phyloP scores from a whole-genome alignment of 2,888 invertebrate species.

The Alcis repandata region DNA sequence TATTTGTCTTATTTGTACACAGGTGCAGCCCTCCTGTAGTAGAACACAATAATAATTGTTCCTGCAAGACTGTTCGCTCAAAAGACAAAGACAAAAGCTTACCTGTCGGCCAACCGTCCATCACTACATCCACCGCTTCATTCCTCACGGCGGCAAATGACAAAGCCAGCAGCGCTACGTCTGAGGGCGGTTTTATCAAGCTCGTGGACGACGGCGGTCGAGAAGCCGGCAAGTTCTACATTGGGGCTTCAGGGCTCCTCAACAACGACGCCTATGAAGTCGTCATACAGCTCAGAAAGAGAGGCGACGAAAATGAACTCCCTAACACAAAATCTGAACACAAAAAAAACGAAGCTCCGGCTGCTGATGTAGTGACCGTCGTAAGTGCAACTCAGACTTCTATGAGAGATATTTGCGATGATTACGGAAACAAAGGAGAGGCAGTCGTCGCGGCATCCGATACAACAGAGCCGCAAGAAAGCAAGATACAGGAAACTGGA shows the following conservation, averaged over 20 bases:
- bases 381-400: conserved; percentile 22
- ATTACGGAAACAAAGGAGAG: conserved; percentile 8
- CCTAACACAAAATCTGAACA: conserved; percentile 39
- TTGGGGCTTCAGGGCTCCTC: conserved; percentile 73
- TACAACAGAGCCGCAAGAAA: conserved; percentile 1
- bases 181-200: conserved; percentile 67
- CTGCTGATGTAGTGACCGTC: conserved; percentile 27
- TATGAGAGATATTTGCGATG: conserved; percentile 9
- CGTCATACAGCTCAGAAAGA: conserved; percentile 77
- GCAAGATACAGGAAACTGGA: not conserved
- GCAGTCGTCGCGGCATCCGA: conserved; percentile 22
- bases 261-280: conserved; percentile 79
- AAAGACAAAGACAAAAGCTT: conserved; percentile 14
- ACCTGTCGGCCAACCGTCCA: conserved; percentile 47
- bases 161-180: conserved; percentile 48
- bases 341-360: conserved; percentile 14
- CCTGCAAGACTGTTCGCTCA: conserved; percentile 14
- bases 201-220: conserved; percentile 65
- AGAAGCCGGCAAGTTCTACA: conserved; percentile 74
- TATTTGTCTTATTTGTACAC: conserved; percentile 1
- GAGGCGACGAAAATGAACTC: conserved; percentile 54
- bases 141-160: conserved; percentile 64
- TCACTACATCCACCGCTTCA: conserved; percentile 64
- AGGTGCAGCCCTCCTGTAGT: conserved; percentile 7
- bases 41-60: conserved; percentile 26